Evolutionary conservation across 2,888 invertebrate genomes (phyloP), one percentile per base, ranked within the genome.

Genomic region (Pheosia tremula): DNA sequence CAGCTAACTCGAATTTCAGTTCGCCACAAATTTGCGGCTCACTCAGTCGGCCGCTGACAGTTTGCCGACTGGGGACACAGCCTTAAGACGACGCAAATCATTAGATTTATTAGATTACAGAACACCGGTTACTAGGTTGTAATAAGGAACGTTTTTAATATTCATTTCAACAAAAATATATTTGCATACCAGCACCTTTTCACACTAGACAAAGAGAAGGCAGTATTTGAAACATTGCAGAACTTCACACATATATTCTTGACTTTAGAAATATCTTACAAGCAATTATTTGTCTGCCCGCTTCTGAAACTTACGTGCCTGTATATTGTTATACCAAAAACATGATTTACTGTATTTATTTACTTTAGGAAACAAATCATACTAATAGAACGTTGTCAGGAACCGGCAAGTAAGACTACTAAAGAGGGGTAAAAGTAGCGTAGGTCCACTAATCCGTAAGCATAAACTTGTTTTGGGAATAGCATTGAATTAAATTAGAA

Each of bases 101-200:
- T 49, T 60, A 61, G 53, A 59, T 55, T 41, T 45, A 10, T 57
- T 36, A 56, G n/a, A 62, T 55, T 39, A 39, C 55, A 38, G 11
- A 59, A 13, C 7, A 58, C 45, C 60, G 53, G 62, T 58, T 62
- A 69, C 54, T 59, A 41, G 55, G 60, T 56, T 64, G 52, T 64
- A 65, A 68, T 62, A 3, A 66, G n/a, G 41, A 41, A 13, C 41
- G 37, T 13, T 41, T 55, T 24, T 24, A 24, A n/a, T 13, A 4
- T 50, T 39, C 1, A 39, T 39, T 24, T 24, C 24, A 24, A 24
- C 24, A 24, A 24, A 24, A 24, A 24, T 24, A 41, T 41, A 41
- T 41, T 8, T 2, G 7, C 41, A 41, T 41, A 41, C 41, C 41
- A 41, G 6, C 2, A 7, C 41, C 41, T 5, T 41, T 43, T 1